These are phyloP conservation scores for Semicossyphus pulcher DNA, from an alignment of 2,113 vertebrate genomes.

Conservation along the genomic window DNA sequence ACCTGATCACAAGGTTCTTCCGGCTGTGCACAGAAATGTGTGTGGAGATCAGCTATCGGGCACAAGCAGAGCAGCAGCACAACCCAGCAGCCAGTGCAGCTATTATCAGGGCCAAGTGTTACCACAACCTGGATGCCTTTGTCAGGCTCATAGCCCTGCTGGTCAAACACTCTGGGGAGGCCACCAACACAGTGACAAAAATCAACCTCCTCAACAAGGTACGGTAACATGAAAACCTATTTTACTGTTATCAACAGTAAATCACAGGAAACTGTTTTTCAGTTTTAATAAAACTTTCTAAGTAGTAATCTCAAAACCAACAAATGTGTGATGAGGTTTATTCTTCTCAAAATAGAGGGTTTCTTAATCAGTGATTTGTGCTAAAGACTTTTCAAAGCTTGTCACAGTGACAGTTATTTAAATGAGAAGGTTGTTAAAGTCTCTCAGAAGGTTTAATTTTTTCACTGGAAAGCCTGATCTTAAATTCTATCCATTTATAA, in stretches of 20 bases:
- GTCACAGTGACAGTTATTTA: too few species aligned
- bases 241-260: background rate
- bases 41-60: conserved; percentile 98
- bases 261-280: background rate
- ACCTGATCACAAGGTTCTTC: conserved; percentile 98
- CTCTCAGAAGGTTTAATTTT: too few species aligned
- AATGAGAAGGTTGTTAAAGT: too few species aligned
- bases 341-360: too few species aligned
- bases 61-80: conserved; percentile 97
- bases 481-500: too few species aligned
- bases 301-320: too few species aligned
- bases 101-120: conserved; percentile 98
- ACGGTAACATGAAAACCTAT: background rate
- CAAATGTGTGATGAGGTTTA: too few species aligned
- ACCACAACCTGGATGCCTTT: conserved; percentile 98
- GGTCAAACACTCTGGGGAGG: conserved; percentile 98
- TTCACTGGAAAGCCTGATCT: too few species aligned
- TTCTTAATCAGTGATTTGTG: too few species aligned
- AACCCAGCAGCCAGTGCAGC: conserved; percentile 97
- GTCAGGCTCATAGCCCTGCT: conserved; percentile 96
- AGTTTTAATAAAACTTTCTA: accelerated
- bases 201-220: conserved; percentile 99
- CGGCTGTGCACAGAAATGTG: conserved; percentile 99
- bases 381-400: background rate
- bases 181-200: conserved; percentile 98